Evolutionary conservation across 2,888 invertebrate genomes (phyloP), one percentile per base, ranked within the genome.

Genomic region (Drosophila subquinaria): DNA sequence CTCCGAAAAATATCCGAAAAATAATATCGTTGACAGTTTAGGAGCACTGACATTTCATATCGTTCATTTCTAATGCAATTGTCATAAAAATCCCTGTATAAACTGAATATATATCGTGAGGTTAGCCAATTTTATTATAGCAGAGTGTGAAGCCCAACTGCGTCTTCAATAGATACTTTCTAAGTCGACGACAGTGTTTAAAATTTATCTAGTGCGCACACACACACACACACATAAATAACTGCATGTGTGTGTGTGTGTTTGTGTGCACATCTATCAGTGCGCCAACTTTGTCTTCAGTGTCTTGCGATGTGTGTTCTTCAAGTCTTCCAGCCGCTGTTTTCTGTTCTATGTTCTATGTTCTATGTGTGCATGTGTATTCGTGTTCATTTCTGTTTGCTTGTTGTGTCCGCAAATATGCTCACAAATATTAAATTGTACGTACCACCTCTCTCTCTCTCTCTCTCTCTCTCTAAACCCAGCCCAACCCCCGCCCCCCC

Each of bases 371-470:
- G 27, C 27, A 30, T 30, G 47, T 48, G 51, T 36, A 10, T 36
- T 51, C 20, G 51, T 51, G 35, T 20, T 48, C 66, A 36, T 69
- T 59, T 53, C 23, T 72, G 60, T 72, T 73, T 69, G 74, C 60
- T 77, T 69, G 71, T 55, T 53, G 50, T 66, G 65, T 79, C 75
- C 69, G 85, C 85, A 82, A 82, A 87, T 87, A 79, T 87, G 87
- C 81, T 84, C 89, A 83, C 76, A 84, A 84, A 88, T 84, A 84
- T 84, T 84, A 88, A 88, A 85, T 83, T 88, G 75, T 85, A 74
- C 62, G 70, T 69, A 68, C 57, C 73, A 55, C 27, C 61, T 23
- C 36, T 42, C 33, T 15, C 30, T 48, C 51, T 42, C n/a, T 23
- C 23, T 23, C 4, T 23, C 4, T 23, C 23, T 23, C 4, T 23